Evolutionary conservation across 2,113 vertebrate species (phyloP).

Genomic region (Nannospalax galili): DNA sequence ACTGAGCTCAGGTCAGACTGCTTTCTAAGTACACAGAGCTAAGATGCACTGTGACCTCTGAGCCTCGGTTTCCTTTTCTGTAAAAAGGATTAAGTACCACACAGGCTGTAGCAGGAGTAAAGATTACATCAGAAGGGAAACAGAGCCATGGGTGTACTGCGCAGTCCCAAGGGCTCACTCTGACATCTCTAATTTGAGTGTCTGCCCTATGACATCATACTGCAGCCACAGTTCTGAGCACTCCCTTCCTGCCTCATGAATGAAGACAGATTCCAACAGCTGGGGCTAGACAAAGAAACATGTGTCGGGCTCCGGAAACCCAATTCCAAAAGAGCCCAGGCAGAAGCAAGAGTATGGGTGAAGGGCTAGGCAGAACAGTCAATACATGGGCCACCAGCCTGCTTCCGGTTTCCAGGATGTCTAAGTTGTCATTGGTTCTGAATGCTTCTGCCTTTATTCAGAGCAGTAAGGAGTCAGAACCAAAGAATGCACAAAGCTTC

Average conservation of each 20-base stretch:
- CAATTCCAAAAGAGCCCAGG: slow-evolving; percentile 70
- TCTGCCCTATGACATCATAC: slow-evolving; percentile 55
- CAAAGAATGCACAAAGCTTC: not conserved
- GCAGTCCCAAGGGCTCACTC: not conserved
- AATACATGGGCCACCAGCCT: not conserved
- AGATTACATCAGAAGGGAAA: not conserved
- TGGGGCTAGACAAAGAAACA: slow-evolving; percentile 83
- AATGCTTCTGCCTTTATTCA: not conserved
- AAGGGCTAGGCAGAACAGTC: not conserved
- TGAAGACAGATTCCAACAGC: slow-evolving; percentile 83
- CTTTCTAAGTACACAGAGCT: not conserved
- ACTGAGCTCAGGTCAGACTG: not conserved
- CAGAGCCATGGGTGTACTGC: not conserved
- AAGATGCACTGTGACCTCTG: not conserved
- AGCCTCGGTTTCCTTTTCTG: slow-evolving; percentile 39
- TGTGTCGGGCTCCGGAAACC: slow-evolving; percentile 82
- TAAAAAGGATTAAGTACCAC: not conserved
- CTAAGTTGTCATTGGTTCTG: not conserved
- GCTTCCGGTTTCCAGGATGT: slow-evolving; percentile 34
- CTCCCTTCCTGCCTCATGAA: slow-evolving; percentile 78
- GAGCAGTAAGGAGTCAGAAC: slow-evolving; percentile 10
- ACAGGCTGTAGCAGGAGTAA: too few relatives aligned
- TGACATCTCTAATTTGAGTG: slow-evolving; percentile 12
- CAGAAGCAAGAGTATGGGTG: slow-evolving; percentile 41
- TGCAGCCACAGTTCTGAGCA: slow-evolving; percentile 75